phyloP scores from a whole-genome alignment of 2,888 invertebrate genomes.

The Epicampocera succincta region DNA sequence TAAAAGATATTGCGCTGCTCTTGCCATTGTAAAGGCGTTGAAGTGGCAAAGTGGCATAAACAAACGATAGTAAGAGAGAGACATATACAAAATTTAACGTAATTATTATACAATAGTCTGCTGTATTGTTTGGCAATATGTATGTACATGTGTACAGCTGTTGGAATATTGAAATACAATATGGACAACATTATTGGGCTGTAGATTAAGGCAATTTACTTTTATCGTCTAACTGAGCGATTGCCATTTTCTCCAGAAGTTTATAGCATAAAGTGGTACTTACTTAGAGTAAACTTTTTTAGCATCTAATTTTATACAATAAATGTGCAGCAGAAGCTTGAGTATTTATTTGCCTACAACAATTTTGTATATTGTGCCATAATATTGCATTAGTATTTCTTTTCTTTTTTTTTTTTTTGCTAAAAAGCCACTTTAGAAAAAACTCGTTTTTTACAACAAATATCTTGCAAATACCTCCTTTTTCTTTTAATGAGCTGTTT shows the following conservation, averaged over 20 bases:
- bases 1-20: neutral
- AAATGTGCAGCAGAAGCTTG: too few species aligned
- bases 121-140: neutral
- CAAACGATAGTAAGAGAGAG: neutral
- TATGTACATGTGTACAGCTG: neutral
- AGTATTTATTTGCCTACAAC: too few species aligned
- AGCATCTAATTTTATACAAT: too few species aligned
- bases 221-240: conserved; percentile 8
- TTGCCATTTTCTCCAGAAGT: neutral
- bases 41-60: conserved; percentile 27
- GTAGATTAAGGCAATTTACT: conserved; percentile 33
- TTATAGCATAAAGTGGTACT: too few species aligned
- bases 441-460: too few species aligned
- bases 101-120: conserved; percentile 20
- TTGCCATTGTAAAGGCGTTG: conserved; percentile 36
- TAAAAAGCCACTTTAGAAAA: too few species aligned
- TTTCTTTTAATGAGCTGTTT: too few species aligned
- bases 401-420: too few species aligned
- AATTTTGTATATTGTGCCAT: too few species aligned
- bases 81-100: conserved; percentile 24
- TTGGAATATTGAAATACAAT: conserved; percentile 30
- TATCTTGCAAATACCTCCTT: too few species aligned
- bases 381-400: too few species aligned
- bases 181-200: conserved; percentile 35
- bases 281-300: neutral